Conservation (phyloP, 2,888 invertebrate species). For the Exephanes ischioxanthus region DNA sequence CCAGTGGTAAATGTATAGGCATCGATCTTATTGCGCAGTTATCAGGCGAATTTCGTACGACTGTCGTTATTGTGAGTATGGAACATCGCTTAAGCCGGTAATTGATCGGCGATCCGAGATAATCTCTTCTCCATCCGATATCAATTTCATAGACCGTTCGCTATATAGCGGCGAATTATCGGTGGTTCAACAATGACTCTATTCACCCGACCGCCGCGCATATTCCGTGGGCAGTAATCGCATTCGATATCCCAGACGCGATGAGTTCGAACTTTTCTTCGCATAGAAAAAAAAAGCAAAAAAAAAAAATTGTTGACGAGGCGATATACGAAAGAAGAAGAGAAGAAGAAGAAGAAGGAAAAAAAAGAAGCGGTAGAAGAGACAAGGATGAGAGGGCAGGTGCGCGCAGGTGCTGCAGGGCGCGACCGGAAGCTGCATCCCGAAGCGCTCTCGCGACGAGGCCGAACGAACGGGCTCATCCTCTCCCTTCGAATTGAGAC, state of each 20-base stretch:
- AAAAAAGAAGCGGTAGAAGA: conserved; percentile 50
- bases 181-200: neutral
- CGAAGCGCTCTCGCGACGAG: conserved; percentile 68
- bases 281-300: conserved; percentile 41
- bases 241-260: conserved; percentile 4
- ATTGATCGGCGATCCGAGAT: neutral
- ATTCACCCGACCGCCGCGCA: neutral
- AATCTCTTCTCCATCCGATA: neutral
- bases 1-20: neutral
- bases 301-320: conserved; percentile 47
- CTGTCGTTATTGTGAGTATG: neutral
- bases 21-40: neutral
- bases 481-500: conserved; percentile 69
- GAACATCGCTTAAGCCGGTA: neutral
- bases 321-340: conserved; percentile 28
- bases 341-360: conserved; percentile 45
- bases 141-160: neutral
- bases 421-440: conserved; percentile 81
- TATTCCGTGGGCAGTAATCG: conserved; percentile 9
- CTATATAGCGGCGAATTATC: neutral
- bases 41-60: neutral
- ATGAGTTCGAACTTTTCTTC: conserved; percentile 11
- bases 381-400: conserved; percentile 76
- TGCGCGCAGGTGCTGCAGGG: conserved; percentile 82
- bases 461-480: conserved; percentile 56